Percentiles rank a stretch among this genome's conserved stretches.
Evolutionary conservation across 2,113 vertebrate species (phyloP).

Genomic region (Crotalus viridis): DNA sequence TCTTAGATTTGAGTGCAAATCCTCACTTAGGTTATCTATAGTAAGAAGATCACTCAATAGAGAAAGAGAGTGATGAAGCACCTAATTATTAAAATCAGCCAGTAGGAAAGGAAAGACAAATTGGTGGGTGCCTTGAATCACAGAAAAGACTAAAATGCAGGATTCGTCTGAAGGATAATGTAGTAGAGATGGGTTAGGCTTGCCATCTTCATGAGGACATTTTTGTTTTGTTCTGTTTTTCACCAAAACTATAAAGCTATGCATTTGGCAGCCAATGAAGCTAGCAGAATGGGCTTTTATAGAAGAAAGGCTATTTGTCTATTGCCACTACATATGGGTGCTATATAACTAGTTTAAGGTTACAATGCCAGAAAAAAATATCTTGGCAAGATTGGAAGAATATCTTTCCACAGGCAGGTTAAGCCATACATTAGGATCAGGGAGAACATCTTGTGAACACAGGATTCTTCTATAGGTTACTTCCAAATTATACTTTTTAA

Average conservation of each 20-base stretch:
- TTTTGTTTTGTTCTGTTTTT: neutral
- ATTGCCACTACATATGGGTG: neutral
- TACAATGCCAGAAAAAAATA: neutral
- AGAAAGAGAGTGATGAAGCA: neutral
- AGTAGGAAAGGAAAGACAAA: slow-evolving; percentile 1
- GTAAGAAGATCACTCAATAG: neutral
- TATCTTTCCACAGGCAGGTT: neutral
- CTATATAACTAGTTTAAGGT: neutral
- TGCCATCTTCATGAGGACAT: neutral
- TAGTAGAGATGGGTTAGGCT: no score
- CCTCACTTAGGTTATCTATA: neutral
- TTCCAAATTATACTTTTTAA: neutral
- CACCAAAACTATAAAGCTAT: neutral
- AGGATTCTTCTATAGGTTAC: neutral
- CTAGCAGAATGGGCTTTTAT: neutral
- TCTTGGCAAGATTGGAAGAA: neutral
- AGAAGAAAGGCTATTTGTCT: neutral
- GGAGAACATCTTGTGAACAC: neutral
- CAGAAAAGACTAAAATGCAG: neutral
- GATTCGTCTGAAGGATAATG: neutral
- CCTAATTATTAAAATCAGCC: neutral
- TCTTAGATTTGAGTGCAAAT: neutral
- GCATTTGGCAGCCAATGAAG: neutral
- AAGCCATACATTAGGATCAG: neutral
- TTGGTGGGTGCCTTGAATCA: neutral